phyloP scores from a whole-genome alignment of 2,888 invertebrate genomes.

The Microctonus aethiopoides region DNA sequence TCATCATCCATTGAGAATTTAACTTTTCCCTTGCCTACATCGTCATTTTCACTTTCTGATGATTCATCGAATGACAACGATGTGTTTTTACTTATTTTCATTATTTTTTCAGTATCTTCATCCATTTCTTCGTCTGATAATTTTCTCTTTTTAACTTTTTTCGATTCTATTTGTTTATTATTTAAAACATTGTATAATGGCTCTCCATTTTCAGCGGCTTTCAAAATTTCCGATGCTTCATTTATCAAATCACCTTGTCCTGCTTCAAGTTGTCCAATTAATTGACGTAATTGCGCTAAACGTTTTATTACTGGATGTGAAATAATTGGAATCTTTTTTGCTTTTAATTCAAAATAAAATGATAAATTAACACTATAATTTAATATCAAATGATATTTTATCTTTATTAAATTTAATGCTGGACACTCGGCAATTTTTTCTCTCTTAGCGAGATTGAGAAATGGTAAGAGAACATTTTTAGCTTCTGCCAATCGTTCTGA shows the following conservation, averaged over 20 bases:
- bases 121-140: neutral
- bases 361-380: conserved; percentile 89
- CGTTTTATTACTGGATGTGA: conserved; percentile 92
- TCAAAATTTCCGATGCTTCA: conserved; percentile 74
- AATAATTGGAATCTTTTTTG: conserved; percentile 76
- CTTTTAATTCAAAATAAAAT: conserved; percentile 87
- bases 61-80: conserved; percentile 47
- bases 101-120: conserved; percentile 38
- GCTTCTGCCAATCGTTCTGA: conserved; percentile 72
- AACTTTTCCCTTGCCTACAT: conserved; percentile 26
- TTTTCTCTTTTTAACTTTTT: neutral
- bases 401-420: conserved; percentile 78
- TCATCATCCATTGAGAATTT: conserved; percentile 28
- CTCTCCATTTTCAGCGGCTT: conserved; percentile 68
- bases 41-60: conserved; percentile 42
- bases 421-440: conserved; percentile 74
- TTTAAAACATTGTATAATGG: conserved; percentile 60
- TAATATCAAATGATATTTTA: conserved; percentile 75
- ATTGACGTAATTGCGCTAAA: conserved; percentile 82
- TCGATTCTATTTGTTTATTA: conserved; percentile 21
- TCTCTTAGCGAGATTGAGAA: conserved; percentile 73
- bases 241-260: conserved; percentile 77
- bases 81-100: conserved; percentile 32
- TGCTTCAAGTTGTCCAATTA: conserved; percentile 79
- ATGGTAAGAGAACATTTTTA: conserved; percentile 75